These are phyloP conservation scores for Diabrotica undecimpunctata DNA, from an alignment of 1,140 invertebrate genomes.

Conservation along the genomic window DNA sequence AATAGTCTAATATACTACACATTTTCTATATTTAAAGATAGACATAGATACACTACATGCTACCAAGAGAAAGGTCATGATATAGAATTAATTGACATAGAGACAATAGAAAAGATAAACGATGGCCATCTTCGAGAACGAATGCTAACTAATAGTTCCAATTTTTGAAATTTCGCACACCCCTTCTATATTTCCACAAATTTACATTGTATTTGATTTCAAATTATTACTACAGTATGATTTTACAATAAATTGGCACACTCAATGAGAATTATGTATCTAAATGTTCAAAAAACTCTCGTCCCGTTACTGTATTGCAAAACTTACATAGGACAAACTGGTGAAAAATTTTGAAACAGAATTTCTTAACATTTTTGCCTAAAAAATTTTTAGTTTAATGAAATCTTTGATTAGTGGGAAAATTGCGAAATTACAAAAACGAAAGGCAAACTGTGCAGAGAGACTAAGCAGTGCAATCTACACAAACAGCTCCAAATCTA, in stretches of 20 bases:
- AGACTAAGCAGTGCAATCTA: conserved; percentile 2
- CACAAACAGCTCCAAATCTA: background rate
- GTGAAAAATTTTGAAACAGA: too few relatives aligned
- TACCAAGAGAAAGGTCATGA: conserved; percentile 33
- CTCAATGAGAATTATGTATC: too few relatives aligned
- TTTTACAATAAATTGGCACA: too few relatives aligned
- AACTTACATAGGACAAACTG: too few relatives aligned
- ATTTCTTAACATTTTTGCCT: too few relatives aligned
- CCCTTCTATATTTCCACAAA: too few relatives aligned
- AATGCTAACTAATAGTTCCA: background rate
- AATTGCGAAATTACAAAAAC: background rate
- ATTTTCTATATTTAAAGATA: conserved; percentile 32
- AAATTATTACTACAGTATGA: too few relatives aligned
- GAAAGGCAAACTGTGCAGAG: background rate
- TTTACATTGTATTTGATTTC: too few relatives aligned
- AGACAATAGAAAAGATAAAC: conserved; percentile 22
- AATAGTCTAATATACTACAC: conserved; percentile 36
- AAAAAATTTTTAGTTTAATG: too few relatives aligned
- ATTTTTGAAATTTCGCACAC: background rate
- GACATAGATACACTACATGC: conserved; percentile 37
- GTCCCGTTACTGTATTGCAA: too few relatives aligned
- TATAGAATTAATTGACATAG: conserved; percentile 41
- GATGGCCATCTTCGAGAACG: conserved; percentile 12
- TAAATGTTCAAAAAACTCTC: too few relatives aligned
- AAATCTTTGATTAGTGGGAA: too few relatives aligned